Base-by-base conservation (phyloP, 1,140 invertebrate species). In the Drosophila prosaltans region DNA sequence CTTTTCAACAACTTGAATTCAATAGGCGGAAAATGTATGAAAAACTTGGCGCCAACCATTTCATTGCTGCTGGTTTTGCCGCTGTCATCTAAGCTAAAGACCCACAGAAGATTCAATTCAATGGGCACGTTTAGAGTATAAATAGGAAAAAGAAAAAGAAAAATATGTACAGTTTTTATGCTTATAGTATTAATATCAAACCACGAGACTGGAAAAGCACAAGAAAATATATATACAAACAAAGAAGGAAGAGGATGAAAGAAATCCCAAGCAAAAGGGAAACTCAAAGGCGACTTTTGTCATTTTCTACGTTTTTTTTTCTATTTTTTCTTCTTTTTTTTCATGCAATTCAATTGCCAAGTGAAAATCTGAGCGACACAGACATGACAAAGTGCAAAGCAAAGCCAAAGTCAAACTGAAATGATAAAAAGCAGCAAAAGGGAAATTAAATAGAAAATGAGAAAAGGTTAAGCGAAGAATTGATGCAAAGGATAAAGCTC, bases 161-260 rank as follows among this genome's bases (percentile, higher is more conserved):
- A 48, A 48, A 21, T 48, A 51, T 10, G 21, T 24, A 9, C 45
- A 51, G 24, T 51, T 26, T 24, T 51, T 51, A 24, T 51, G 45
- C 86, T 85, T 88, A 85, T 85, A 75, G 83, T 88, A 85, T 85
- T 85, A 85, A 85, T 86, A 85, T 86, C 74, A 85, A 77, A 75
- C 82, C 69, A 78, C 78, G 70, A 69, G 48, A 71, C 45, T 70
- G 39, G 55, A 77, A 76, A 62, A 76, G 39, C 59, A 30, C 73
- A 58, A 70, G 62, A 69, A 68, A 11, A 40, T 41, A 45, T n/a
- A 32, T 10, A 62, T 36, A 55, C 9, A 32, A 8, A 7, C 16
- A 55, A 7, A 2, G 48, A 28, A 24, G 32, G 16, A 16, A 16
- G 16, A 16, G 28, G 36, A 10, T 21, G 3, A 26, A 24, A 43